Conservation (phyloP, 2,113 vertebrate species). For the Brachionichthys hirsutus region DNA sequence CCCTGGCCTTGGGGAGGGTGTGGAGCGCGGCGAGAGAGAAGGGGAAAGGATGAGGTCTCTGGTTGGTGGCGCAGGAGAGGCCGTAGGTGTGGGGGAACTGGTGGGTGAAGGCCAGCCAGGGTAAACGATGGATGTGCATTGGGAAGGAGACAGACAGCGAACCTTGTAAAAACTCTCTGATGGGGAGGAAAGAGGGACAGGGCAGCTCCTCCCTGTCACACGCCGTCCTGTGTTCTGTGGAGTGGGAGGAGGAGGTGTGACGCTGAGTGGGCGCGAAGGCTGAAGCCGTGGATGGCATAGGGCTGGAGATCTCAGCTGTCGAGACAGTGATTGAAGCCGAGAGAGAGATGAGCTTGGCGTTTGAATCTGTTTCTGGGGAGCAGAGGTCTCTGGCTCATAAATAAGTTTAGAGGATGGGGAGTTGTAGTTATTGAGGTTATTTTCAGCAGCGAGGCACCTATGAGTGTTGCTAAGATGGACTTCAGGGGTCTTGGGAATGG, state of each 20-base stretch:
- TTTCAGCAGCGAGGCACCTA: background rate
- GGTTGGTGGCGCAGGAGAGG: slow-evolving; percentile 62
- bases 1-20: slow-evolving; percentile 67
- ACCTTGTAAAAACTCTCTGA: slow-evolving; percentile 44
- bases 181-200: slow-evolving; percentile 13
- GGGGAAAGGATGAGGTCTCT: slow-evolving; percentile 70
- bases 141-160: slow-evolving; percentile 60
- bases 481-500: slow-evolving; percentile 19
- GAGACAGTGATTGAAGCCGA: slow-evolving; percentile 51
- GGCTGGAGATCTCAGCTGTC: slow-evolving; percentile 41
- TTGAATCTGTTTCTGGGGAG: slow-evolving; percentile 16
- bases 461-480: slow-evolving; percentile 7
- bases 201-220: slow-evolving; percentile 9
- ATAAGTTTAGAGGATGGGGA: slow-evolving; percentile 8
- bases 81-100: slow-evolving; percentile 52
- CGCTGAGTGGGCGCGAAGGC: slow-evolving; percentile 3
- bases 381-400: slow-evolving; percentile 4
- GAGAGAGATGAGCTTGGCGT: slow-evolving; percentile 47
- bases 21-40: slow-evolving; percentile 64
- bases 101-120: slow-evolving; percentile 49
- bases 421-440: slow-evolving; percentile 26
- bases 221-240: slow-evolving; percentile 11
- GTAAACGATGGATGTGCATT: slow-evolving; percentile 47
- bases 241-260: background rate
- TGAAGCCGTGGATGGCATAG: slow-evolving; percentile 9